phyloP scores from a whole-genome alignment of 2,797 vertebrate genomes.

The Vireo griseus region DNA sequence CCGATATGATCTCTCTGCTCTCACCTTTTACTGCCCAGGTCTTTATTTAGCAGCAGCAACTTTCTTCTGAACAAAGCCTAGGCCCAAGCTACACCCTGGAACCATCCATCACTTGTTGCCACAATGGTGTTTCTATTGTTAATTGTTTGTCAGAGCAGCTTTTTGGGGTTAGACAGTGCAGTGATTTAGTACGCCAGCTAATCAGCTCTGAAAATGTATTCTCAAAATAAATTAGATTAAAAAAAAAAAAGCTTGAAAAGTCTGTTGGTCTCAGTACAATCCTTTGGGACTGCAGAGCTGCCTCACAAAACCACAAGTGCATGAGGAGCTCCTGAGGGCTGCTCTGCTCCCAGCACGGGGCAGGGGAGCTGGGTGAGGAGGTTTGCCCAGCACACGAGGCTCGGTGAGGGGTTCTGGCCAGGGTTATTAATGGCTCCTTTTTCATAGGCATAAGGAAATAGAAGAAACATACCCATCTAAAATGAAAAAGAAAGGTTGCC shows the following conservation, averaged over 20 bases:
- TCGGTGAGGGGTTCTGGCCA: background rate
- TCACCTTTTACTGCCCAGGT: constrained; percentile 37
- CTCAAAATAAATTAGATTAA: background rate
- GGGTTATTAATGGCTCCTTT: constrained; percentile 27
- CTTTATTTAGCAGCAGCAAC: constrained; percentile 66
- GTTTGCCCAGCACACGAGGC: background rate
- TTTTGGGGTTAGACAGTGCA: constrained; percentile 23
- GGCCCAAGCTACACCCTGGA: constrained; percentile 46
- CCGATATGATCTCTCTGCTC: background rate
- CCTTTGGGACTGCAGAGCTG: background rate
- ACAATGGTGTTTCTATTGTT: constrained; percentile 63
- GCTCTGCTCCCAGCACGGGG: background rate
- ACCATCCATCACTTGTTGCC: constrained; percentile 57
- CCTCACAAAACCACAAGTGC: background rate
- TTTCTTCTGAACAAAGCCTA: constrained; percentile 61
- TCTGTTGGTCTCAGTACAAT: background rate
- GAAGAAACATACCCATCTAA: background rate
- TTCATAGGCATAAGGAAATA: constrained; percentile 34
- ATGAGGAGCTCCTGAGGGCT: background rate
- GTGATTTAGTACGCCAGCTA: constrained; percentile 2
- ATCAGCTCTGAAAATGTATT: constrained; percentile 11
- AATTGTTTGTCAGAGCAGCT: constrained; percentile 57
- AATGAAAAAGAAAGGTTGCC: background rate
- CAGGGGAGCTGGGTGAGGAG: background rate
- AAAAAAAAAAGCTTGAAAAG: background rate